Percentiles rank a stretch among this genome's conserved stretches.
These are phyloP conservation scores for Sinosuthora webbiana DNA, from an alignment of 2,113 vertebrate species.

Conservation along the genomic window DNA sequence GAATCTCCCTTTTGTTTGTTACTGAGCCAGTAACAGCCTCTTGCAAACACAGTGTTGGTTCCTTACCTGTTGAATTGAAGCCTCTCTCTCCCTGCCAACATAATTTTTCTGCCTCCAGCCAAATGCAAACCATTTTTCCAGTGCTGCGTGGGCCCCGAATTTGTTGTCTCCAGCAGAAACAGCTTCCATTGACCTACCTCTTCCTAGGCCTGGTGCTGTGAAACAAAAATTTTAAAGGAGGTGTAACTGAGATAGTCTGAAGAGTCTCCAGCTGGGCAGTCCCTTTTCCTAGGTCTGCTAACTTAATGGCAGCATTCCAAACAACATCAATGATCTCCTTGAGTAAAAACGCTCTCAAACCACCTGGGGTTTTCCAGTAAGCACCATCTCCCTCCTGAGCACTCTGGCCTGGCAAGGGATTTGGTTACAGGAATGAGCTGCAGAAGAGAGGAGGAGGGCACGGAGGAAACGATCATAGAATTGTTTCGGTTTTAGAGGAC, in stretches of 20 bases:
- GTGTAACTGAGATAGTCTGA: background rate
- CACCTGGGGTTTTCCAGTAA: background rate
- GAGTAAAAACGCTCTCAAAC: background rate
- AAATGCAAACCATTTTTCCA: background rate
- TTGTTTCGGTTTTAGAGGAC: background rate
- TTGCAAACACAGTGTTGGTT: background rate
- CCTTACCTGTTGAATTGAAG: background rate
- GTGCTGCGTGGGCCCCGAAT: background rate
- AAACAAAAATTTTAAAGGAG: background rate
- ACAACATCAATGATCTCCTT: background rate
- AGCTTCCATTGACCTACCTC: background rate
- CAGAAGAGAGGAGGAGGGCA: background rate
- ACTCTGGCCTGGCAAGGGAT: background rate
- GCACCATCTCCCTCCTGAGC: background rate
- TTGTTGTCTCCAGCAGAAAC: background rate
- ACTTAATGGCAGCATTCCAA: background rate
- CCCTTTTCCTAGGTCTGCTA: background rate
- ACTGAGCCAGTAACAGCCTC: background rate
- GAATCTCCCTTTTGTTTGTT: background rate
- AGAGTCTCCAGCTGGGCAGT: background rate
- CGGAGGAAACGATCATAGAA: fast-evolving
- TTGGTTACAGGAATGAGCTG: background rate
- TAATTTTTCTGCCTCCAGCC: background rate
- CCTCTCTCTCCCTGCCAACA: background rate
- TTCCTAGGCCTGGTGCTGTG: background rate